Evolutionary conservation across 2,113 vertebrate genomes (phyloP).

Genomic region (Labeo catla): DNA sequence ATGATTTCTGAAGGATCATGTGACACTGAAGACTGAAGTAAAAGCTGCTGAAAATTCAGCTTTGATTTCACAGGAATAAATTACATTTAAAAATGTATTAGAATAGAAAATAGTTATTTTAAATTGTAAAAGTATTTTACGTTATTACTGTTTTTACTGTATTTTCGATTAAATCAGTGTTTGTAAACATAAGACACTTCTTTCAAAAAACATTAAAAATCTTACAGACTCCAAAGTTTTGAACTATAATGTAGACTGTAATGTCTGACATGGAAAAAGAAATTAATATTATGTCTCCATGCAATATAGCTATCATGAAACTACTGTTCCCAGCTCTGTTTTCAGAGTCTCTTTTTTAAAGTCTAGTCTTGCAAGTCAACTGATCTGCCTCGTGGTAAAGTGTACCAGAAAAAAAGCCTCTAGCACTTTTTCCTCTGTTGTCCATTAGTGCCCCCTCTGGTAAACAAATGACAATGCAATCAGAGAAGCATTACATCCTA

Average conservation of each 20-base stretch:
- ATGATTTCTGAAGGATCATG: background rate
- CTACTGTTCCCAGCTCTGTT: background rate
- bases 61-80: background rate
- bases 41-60: no score
- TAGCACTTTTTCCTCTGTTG: slow-evolving; percentile 48
- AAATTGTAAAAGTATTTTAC: background rate
- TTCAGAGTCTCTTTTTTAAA: background rate
- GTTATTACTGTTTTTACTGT: background rate
- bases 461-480: slow-evolving; percentile 45
- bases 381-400: background rate
- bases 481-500: background rate
- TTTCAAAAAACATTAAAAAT: background rate
- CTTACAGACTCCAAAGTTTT: background rate
- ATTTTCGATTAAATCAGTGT: background rate
- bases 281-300: background rate
- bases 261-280: background rate
- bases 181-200: background rate
- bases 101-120: background rate
- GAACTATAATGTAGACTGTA: background rate
- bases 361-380: background rate
- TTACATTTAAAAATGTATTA: background rate
- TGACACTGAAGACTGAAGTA: background rate
- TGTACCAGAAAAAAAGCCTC: background rate
- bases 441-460: slow-evolving; percentile 70
- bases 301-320: background rate